Evolutionary conservation across 2,797 vertebrate genomes (phyloP), one percentile per base, ranked within the genome.

Genomic region (Sciurus vulgaris): DNA sequence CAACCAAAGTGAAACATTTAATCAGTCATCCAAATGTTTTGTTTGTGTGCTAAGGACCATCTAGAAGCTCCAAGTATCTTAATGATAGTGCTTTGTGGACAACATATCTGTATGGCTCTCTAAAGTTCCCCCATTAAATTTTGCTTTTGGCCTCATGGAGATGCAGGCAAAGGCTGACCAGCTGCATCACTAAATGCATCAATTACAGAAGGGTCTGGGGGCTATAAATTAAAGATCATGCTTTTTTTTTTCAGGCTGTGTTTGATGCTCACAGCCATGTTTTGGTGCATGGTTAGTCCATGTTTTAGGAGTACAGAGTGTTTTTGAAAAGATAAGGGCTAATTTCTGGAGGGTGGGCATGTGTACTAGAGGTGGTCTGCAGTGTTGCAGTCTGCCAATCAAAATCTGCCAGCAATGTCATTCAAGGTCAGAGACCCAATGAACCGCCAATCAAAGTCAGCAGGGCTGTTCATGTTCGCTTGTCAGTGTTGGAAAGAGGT

Each of bases 371-470:
- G 93, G 93, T 96, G 96, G 95, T 92, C 95, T 97, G 97, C 95
- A 96, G 92, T 95, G 93, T 78, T 97, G 95, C 33, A 83, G 63
- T 92, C 97, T 98, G 98, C 98, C 98, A 98, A 92, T 98, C 98
- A 98, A 97, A 98, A 97, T 97, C 96, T 97, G 96, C 97, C 89
- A 87, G 96, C 97, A 98, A 98, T 98, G 98, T 98, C 97, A 91
- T 76, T 98, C 98, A 99, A 99, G 98, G 98, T 98, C 98, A 98
- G 96, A 97, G 95, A 97, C 96, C 96, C 95, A 93, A 61, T 96
- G 98, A 98, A 97, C 97, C 73, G 92, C 94, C 98, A 97, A 97
- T 98, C 97, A 98, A 97, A 98, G 97, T 97, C 92, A 65, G 93
- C 93, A 89, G 94, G 92, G 97, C 96, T 95, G 86, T 95, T 97